Evolutionary conservation across 2,113 vertebrate species (phyloP).

Genomic region (Cariama cristata): DNA sequence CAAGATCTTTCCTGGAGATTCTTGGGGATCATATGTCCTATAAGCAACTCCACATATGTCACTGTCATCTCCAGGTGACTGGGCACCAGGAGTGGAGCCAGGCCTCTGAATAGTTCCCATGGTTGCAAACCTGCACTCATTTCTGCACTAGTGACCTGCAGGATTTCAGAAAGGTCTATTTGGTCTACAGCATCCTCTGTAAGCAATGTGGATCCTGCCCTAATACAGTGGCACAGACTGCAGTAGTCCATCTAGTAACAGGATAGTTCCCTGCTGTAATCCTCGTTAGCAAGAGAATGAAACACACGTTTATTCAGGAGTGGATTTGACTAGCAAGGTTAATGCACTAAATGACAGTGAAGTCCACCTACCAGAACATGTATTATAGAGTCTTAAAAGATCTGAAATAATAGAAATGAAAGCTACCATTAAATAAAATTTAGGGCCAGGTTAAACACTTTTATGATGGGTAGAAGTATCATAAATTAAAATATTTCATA

Average conservation of each 20-base stretch:
- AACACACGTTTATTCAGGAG: not conserved
- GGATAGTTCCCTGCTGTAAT: not conserved
- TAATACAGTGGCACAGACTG: not conserved
- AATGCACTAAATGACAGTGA: not conserved
- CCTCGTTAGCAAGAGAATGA: not conserved
- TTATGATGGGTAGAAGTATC: constrained; percentile 64
- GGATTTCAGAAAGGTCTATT: not conserved
- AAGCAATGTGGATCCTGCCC: not conserved
- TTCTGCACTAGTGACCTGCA: not conserved
- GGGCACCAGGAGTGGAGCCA: not conserved
- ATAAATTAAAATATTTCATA: constrained; percentile 74
- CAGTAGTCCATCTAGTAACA: not conserved
- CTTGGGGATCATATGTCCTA: not conserved
- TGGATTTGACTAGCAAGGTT: not conserved
- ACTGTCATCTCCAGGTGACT: fast-evolving
- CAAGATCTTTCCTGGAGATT: not conserved
- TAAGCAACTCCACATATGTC: not conserved
- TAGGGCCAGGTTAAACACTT: constrained; percentile 65
- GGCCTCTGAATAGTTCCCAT: not conserved
- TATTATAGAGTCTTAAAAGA: constrained; percentile 27
- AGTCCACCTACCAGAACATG: not conserved
- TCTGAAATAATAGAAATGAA: constrained; percentile 38
- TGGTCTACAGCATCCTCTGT: not conserved
- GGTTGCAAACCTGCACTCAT: not conserved
- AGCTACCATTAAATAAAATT: constrained; percentile 67